Base-by-base conservation (phyloP, 2,113 vertebrate species). In the Amphilophus citrinellus region DNA sequence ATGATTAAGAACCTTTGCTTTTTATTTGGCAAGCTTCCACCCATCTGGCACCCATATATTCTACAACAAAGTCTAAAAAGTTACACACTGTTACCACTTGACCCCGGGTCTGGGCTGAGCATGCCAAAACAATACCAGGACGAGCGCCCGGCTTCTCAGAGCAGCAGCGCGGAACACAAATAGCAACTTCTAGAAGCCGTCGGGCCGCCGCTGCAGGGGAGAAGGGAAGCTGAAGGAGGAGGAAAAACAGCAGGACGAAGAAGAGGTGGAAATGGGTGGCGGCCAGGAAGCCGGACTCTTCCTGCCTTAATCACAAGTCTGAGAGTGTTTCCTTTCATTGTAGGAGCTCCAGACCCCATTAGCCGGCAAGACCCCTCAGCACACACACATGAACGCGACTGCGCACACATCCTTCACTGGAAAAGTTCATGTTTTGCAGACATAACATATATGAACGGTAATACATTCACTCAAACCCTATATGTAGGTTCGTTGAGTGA, bases 301-400 rank as follows among this genome's bases (percentile, higher is more conserved):
- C 96, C 96, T 96, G 95, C 79, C 89, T 93, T 95, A 96, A 96
- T 96, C 95, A 96, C 90, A 94, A 93, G 89, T 93, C 92, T 78
- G 92, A 94, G 93, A 95, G 93, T 76, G 88, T 94, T 96, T 96
- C 96, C 96, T 96, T 79, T 93, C 94, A 96, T 96, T 96, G 96
- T 96, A 84, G 89, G 47, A 87, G 90, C 91, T 94, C 91, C 80
- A 90, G 91, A 88, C 81, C 85, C 93, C 93, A 93, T 92, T 94
- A 94, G 92, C 88, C 84, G 82, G 59, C 17, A 58, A 85, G 79
- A 86, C 78, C 76, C 77, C 88, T 80, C 80, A 17, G 14, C 42
- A 61, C 8, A 32, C 61, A 18, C 76, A 81, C 86, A 80, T 76
- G 30, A 57, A 79, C 88, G 61, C 27, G 35, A 13, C 75, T 24